phyloP scores from a whole-genome alignment of 2,888 invertebrate genomes.

The Morpho deidamia region DNA sequence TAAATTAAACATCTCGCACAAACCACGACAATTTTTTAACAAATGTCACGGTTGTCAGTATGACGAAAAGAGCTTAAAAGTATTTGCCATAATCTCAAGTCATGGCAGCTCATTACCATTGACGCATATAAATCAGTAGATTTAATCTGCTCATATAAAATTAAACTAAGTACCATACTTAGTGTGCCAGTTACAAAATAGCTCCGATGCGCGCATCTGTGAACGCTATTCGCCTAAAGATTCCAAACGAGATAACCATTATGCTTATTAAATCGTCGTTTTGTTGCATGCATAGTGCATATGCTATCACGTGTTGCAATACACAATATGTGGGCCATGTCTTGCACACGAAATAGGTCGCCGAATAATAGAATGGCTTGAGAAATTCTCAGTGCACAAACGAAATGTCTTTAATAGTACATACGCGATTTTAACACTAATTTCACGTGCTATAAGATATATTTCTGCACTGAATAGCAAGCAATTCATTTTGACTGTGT shows the following conservation, averaged over 20 bases:
- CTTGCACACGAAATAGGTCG: conserved; percentile 31
- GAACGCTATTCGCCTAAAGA: conserved; percentile 10
- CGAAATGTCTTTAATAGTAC: conserved; percentile 3
- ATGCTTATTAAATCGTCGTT: conserved; percentile 18
- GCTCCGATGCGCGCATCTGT: conserved; percentile 3
- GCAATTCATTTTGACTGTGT: conserved; percentile 9
- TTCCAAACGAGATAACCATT: conserved; percentile 17
- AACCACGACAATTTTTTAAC: too few relatives aligned
- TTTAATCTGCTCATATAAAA: too few relatives aligned
- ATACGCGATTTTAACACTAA: background rate
- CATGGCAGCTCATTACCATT: background rate
- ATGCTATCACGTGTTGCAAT: conserved; percentile 23
- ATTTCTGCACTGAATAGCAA: background rate
- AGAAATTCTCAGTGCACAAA: conserved; percentile 14
- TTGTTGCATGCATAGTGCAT: conserved; percentile 17
- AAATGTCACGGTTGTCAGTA: too few relatives aligned
- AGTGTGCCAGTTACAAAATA: conserved; percentile 8
- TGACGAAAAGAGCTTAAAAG: too few relatives aligned
- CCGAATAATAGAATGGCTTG: conserved; percentile 25
- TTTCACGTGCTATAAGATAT: background rate
- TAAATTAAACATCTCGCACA: too few relatives aligned
- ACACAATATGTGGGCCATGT: conserved; percentile 18
- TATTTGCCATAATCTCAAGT: background rate
- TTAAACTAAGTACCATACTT: too few relatives aligned
- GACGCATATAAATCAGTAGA: background rate